Conservation (phyloP, 2,797 vertebrate species). For the Peromyscus eremicus region DNA sequence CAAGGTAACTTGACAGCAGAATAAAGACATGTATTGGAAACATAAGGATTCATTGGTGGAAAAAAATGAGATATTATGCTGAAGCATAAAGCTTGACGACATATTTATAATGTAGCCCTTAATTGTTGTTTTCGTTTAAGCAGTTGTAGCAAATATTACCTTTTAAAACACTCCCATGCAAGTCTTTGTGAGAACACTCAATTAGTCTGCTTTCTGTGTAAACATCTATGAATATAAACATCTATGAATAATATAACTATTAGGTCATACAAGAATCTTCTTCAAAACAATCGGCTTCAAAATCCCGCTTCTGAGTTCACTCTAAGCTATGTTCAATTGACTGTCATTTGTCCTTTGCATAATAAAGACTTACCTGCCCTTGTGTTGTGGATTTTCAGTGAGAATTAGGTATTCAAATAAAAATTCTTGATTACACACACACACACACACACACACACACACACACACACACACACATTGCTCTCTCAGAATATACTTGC, state of each 20-base stretch:
- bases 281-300: background rate
- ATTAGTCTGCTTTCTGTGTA: background rate
- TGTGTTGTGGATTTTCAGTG: background rate
- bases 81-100: background rate
- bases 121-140: background rate
- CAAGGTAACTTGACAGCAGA: background rate
- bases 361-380: background rate
- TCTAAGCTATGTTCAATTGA: background rate
- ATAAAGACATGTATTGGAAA: background rate
- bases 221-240: background rate
- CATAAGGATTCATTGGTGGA: background rate
- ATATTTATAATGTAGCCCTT: background rate
- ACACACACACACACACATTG: background rate
- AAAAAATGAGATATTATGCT: background rate
- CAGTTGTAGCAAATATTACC: background rate
- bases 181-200: background rate
- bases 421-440: background rate
- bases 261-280: background rate
- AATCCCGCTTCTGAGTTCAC: background rate
- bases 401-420: background rate
- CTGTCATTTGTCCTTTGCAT: background rate
- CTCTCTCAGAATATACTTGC: background rate
- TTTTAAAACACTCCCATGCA: background rate
- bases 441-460: no score
- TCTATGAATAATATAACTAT: background rate